A percentile compares a stretch with the other conserved stretches of the same genome.
phyloP scores from a whole-genome alignment of 2,888 invertebrate genomes.

The Hetaerina titia region DNA sequence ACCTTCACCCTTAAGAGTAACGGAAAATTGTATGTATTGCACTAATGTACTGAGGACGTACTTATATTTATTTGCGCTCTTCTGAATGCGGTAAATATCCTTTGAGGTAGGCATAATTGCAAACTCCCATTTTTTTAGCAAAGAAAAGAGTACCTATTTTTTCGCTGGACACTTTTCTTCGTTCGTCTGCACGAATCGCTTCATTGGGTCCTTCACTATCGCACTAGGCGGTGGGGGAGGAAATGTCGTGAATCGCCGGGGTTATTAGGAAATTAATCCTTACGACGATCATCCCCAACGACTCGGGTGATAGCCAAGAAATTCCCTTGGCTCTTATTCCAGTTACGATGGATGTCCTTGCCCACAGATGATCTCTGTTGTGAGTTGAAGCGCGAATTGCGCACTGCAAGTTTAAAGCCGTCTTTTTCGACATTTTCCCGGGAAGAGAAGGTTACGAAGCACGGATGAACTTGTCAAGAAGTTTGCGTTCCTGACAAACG shows the following conservation, averaged over 20 bases:
- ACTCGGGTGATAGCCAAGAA: slow-evolving; percentile 25
- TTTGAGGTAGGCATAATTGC: no score
- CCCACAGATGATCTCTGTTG: background rate
- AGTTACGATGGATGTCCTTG: slow-evolving; percentile 20
- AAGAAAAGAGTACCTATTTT: no score
- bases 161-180: background rate
- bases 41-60: no score
- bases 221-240: background rate
- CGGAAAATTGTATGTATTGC: no score
- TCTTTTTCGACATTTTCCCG: background rate
- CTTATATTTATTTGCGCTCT: no score
- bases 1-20: no score
- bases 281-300: background rate
- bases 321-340: background rate
- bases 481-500: no score
- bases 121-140: no score
- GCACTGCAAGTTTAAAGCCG: background rate
- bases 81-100: no score
- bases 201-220: background rate
- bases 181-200: background rate
- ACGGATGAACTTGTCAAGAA: no score
- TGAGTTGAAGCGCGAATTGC: background rate
- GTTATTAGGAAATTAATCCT: background rate
- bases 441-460: background rate
- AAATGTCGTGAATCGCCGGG: background rate